phyloP scores from a whole-genome alignment of 2,888 invertebrate species.

The Neoascia interrupta region DNA sequence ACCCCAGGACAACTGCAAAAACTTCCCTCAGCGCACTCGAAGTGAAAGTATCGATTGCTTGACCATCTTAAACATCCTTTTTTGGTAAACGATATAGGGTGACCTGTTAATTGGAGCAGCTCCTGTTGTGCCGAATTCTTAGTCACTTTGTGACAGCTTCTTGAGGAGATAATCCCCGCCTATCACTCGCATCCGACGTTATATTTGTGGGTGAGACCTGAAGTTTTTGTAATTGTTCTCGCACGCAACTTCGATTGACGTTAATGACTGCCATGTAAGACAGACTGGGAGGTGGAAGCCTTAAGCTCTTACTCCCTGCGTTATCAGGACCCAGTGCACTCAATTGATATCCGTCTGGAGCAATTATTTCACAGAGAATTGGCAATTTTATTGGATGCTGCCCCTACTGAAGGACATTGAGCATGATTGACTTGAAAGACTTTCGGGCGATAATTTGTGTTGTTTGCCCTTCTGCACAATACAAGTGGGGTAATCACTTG shows the following conservation, averaged over 20 bases:
- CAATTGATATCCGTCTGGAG: slow-evolving; percentile 49
- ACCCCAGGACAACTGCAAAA: neutral
- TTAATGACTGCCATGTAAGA: slow-evolving; percentile 63
- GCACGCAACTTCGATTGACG: slow-evolving; percentile 64
- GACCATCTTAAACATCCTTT: slow-evolving; percentile 33
- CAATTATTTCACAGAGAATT: slow-evolving; percentile 64
- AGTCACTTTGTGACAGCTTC: slow-evolving; percentile 62
- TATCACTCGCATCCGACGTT: no score
- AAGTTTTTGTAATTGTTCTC: slow-evolving; percentile 58
- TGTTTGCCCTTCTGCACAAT: no score
- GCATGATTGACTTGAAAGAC: slow-evolving; percentile 58
- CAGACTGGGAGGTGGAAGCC: neutral
- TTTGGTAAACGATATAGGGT: slow-evolving; percentile 53
- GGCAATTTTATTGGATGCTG: slow-evolving; percentile 42
- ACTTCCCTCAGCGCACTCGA: no score
- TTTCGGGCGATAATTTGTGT: no score
- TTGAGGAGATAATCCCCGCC: slow-evolving; percentile 44
- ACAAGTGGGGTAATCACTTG: no score
- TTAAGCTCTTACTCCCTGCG: neutral
- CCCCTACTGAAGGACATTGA: slow-evolving; percentile 52
- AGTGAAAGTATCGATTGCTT: slow-evolving; percentile 13
- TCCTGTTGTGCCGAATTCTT: slow-evolving; percentile 55
- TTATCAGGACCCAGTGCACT: slow-evolving; percentile 31
- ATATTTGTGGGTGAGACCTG: no score
- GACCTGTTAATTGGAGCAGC: slow-evolving; percentile 61